Base-by-base conservation (phyloP, 53 echinoderm and acorn worm genomes). In the Henricia sp. region DNA sequence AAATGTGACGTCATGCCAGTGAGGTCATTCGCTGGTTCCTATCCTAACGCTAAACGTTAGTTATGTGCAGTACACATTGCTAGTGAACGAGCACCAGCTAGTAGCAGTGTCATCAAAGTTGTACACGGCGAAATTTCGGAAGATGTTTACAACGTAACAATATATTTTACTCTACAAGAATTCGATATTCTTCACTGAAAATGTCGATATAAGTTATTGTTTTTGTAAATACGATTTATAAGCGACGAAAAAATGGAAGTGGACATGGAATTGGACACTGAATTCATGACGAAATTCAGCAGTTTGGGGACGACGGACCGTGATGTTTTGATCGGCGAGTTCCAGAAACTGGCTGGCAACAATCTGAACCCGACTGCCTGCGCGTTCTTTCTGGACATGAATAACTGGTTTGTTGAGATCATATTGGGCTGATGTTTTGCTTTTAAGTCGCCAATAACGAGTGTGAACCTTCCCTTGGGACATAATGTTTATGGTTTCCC, bases 351-450 rank as follows among this genome's bases (percentile, higher is more conserved):
- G 53, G 90, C 89, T 21, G 96, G 96, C 62, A 96, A 92, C 70
- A 87, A 83, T 85, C 85, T 95, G 0, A 96, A 96, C 65, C 94
- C 96, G 21, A 90, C 90, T 34, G 92, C 93, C 41, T 96, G 96
- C 90, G 96, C 96, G 37, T 96, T 96, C 64, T 96, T 96, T 68
- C 67, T 96, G 63, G 96, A 96, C 54, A 96, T 96, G 96, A 96
- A 96, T 57, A 96, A 96, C 34, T 96, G 96, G 96, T 96, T 85
- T 63, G 90, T n/a, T n/a, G n/a, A n/a, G n/a, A n/a, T n/a, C n/a
- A n/a, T n/a, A n/a, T n/a, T n/a, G n/a, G n/a, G n/a, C n/a, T n/a
- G n/a, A n/a, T n/a, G n/a, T n/a, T n/a, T n/a, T n/a, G n/a, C n/a
- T n/a, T n/a, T n/a, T n/a, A n/a, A n/a, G n/a, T n/a, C n/a, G n/a